Evolutionary conservation across 1,140 invertebrate genomes (phyloP).

Genomic region (Leptestheria dahalacensis): DNA sequence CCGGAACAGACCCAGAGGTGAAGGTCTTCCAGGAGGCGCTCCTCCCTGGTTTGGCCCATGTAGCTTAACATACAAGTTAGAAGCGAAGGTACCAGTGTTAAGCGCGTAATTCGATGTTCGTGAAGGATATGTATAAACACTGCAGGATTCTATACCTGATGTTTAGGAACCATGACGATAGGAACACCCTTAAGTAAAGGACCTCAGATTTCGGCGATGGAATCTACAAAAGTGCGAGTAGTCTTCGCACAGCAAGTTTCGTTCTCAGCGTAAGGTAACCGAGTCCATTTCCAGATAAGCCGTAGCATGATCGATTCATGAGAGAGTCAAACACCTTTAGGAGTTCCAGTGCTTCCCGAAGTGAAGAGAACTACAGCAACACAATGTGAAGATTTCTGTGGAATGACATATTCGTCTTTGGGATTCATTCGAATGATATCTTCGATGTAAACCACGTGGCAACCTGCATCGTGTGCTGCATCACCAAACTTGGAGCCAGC

Average conservation of each 20-base stretch:
- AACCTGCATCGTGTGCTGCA: no score
- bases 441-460: no score
- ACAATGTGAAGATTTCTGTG: no score
- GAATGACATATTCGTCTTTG: no score
- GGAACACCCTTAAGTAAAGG: constrained; percentile 49
- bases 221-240: constrained; percentile 73
- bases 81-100: constrained; percentile 68
- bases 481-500: no score
- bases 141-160: constrained; percentile 55
- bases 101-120: constrained; percentile 52
- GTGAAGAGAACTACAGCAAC: constrained; percentile 79
- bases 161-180: constrained; percentile 52
- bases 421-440: no score
- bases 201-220: constrained; percentile 69
- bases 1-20: constrained; percentile 70
- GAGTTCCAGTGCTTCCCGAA: constrained; percentile 79
- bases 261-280: constrained; percentile 46
- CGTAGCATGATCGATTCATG: constrained; percentile 65
- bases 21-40: constrained; percentile 32
- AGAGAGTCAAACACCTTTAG: constrained; percentile 76
- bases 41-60: constrained; percentile 23
- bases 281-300: constrained; percentile 65
- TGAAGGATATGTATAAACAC: constrained; percentile 47
- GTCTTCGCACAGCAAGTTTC: constrained; percentile 75
- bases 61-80: constrained; percentile 59